Base-by-base conservation (phyloP, 2,797 vertebrate species). In the Phrynocephalus guinanensis region DNA sequence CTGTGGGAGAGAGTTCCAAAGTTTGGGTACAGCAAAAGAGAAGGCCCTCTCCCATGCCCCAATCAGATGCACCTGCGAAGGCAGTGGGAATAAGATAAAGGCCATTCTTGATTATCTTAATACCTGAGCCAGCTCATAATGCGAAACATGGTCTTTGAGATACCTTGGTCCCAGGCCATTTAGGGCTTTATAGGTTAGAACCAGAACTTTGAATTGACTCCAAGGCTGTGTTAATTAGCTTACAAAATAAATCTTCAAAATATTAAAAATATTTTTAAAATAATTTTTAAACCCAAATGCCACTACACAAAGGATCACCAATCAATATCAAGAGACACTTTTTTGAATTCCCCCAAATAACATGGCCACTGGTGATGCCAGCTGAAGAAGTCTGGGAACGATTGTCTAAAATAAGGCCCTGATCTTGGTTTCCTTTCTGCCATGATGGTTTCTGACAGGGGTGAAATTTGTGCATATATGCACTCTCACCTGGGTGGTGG, bases 401-500 rank as follows among this genome's bases (percentile, higher is more conserved):
- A 24, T 48, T 24, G 22, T 76, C 72, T 38, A 24, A 26, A 76
- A 48, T 79, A 33, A 67, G 82, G 33, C 63, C 8, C 16, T 48
- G 10, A 30, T 76, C 60, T 68, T 67, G n/a, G 44, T 22, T 76
- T 77, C 60, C 66, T 84, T 28, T 72, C 6, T 77, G 38, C 8
- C 72, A 81, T 83, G 24, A 68, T 67, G 50, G 4, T 15, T 70
- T 52, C 20, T 66, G 82, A 76, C 30, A 87, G 56, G 67, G 72
- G 52, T 0, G 11, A 82, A 82, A 79, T 84, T 83, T 2, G 30
- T 78, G 80, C 56, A 85, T 52, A 38, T 1, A 0, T 0, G 0
- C 84, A 90, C 9, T 82, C 90, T 68, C 89, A 92, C 78, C 88
- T 93, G 90, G 28, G 88, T 92, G 78, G 85, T 5, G 89, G 91